Evolutionary conservation across 2,888 invertebrate genomes (phyloP), one percentile per base, ranked within the genome.

Genomic region (Stenodera caucasica): DNA sequence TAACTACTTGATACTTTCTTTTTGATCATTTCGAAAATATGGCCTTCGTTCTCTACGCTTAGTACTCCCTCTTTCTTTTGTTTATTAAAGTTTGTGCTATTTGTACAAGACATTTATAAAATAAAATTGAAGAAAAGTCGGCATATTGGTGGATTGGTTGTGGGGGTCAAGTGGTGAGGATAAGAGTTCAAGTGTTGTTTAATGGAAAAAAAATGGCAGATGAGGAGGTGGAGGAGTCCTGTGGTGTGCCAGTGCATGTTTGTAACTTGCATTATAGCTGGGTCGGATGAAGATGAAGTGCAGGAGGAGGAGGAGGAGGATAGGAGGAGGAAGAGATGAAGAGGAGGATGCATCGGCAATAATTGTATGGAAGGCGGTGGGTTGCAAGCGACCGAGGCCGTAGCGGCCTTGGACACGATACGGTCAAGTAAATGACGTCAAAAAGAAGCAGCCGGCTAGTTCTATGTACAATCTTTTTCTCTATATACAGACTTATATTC

Each of bases 361-460:
- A 59, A 59, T 59, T 70, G 70, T 70, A 67, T 66, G 65, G 66
- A 64, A 67, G 69, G 68, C 66, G 65, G 72, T 67, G 67, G 68
- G 67, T 61, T 64, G 68, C 65, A 59, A 67, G 40, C 45, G 45
- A 50, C 65, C 70, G 66, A 67, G 69, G 68, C 66, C 68, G 64
- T 58, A 59, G 57, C 64, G 69, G 67, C 70, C 72, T 72, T 70
- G 69, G 59, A 61, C 59, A 58, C 65, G 67, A 69, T 63, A 65
- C 68, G 72, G 70, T 70, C 70, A 68, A 70, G 68, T 66, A 58
- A 64, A 58, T 70, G 69, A 70, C 69, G 69, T 72, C 70, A 67
- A 57, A 59, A 59, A n/a, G 45, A 45, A 23, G 23, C 54, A 30
- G 60, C 56, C 30, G 33, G 18, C 18, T 37, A 6, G 26, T 26